Percentiles rank a stretch among this genome's conserved stretches.
phyloP scores from a whole-genome alignment of 1,140 invertebrate genomes.

The Anagrus nilaparvatae region DNA sequence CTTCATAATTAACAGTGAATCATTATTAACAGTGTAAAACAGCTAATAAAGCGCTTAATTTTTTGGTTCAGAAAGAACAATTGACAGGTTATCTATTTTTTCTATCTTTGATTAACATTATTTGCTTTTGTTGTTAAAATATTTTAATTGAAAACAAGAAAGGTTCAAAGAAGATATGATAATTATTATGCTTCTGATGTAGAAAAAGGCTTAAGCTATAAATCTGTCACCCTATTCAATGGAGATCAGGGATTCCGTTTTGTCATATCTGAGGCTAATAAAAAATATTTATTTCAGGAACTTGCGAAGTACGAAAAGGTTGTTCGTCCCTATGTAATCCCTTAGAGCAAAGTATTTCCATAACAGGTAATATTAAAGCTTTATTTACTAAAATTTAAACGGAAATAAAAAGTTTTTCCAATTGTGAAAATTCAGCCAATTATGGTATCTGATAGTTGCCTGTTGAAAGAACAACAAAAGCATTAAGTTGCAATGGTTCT shows the following conservation, averaged over 20 bases:
- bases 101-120: constrained; percentile 36
- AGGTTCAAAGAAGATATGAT: constrained; percentile 93
- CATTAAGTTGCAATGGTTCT: constrained; percentile 44
- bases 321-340: constrained; percentile 38
- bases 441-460: no score
- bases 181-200: constrained; percentile 85
- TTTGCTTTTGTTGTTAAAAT: constrained; percentile 5
- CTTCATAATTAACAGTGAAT: constrained; percentile 76
- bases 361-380: constrained; percentile 83
- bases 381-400: constrained; percentile 71
- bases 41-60: constrained; percentile 79
- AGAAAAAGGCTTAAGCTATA: constrained; percentile 53
- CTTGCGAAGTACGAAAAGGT: constrained; percentile 50
- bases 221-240: constrained; percentile 59
- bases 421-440: no score
- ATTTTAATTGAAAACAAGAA: constrained; percentile 70
- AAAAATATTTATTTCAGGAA: constrained; percentile 48
- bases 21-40: constrained; percentile 63
- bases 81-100: constrained; percentile 84
- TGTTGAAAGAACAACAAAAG: constrained; percentile 41
- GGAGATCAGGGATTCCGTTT: constrained; percentile 56
- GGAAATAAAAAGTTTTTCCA: no score
- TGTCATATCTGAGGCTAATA: constrained; percentile 50
- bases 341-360: constrained; percentile 52
- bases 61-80: constrained; percentile 80